Base-by-base conservation (phyloP, 1,140 invertebrate genomes). In the Thalassaphorura encarpata region DNA sequence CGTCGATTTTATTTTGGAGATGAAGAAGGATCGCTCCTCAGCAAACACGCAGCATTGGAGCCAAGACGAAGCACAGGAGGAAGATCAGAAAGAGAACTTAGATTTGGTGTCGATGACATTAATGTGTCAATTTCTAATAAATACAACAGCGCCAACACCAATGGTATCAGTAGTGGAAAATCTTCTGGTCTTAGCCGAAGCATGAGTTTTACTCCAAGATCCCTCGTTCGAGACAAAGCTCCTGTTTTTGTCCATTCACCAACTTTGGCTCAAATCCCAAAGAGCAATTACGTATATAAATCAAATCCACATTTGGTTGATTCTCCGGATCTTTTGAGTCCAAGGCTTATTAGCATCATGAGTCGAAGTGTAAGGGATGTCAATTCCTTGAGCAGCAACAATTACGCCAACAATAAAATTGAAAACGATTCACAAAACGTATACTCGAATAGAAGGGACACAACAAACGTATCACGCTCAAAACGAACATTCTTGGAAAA, bases 271-370 rank as follows among this genome's bases (percentile, higher is more conserved):
- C 45, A 51, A 19, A 33, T 61, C 41, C 52, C 50, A 19, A 59
- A 63, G 48, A 58, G 67, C 69, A 60, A 75, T 71, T 53, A 70
- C 71, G 76, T 70, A 33, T 84, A 85, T 70, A 85, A 83, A 64
- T 86, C 83, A 0, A 87, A 82, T 69, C 80, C 83, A 16, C 83
- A 87, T 58, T 68, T 88, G 19, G 77, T 82, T 1, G 82, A 83
- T 64, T 79, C 77, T 23, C 79, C 81, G 6, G 84, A 85, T 19
- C 70, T 89, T 1, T 87, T 88, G 66, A 87, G 85, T 68, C 87
- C 87, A 0, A 84, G 84, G 33, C 84, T 89, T 51, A 80, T 89
- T 4, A 85, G 84, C 40, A 85, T 85, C 61, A 85, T 89, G 26
- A 87, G 81, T 69, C 77, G 85, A 46, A 87, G 85, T 67, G 84